Conservation (phyloP, 2,888 invertebrate genomes). For the Himalopsyche kuldschensis region DNA sequence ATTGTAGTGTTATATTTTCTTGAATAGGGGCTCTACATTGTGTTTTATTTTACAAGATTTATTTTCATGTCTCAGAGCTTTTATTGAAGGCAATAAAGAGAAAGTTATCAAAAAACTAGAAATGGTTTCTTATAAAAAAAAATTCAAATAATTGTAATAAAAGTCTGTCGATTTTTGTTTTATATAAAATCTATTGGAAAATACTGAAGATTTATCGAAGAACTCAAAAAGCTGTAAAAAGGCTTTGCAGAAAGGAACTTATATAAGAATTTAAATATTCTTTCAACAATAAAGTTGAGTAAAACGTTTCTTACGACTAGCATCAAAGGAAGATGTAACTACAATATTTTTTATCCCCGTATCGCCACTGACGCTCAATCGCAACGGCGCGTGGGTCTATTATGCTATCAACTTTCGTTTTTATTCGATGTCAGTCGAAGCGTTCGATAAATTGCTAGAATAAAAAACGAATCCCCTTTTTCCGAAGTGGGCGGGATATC, state of each 20-base stretch:
- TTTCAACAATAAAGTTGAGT: neutral
- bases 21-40: too few species aligned
- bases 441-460: slow-evolving; percentile 35
- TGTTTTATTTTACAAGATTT: too few species aligned
- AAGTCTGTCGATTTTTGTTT: neutral
- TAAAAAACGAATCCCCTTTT: slow-evolving; percentile 18
- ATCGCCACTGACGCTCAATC: neutral
- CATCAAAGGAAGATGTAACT: neutral
- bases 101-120: too few species aligned
- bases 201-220: neutral
- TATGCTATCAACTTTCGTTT: slow-evolving; percentile 34
- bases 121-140: too few species aligned
- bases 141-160: neutral
- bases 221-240: neutral
- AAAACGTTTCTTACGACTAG: neutral
- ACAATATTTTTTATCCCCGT: neutral
- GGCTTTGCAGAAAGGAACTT: neutral
- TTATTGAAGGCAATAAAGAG: too few species aligned
- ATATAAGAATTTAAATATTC: neutral
- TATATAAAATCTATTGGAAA: neutral
- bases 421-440: slow-evolving; percentile 24
- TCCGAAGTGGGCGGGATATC: neutral
- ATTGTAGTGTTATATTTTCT: too few species aligned
- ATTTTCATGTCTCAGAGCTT: too few species aligned
- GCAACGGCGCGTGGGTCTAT: slow-evolving; percentile 16